Conservation (phyloP, 2,888 invertebrate genomes). For the Exocentrus adspersus region DNA sequence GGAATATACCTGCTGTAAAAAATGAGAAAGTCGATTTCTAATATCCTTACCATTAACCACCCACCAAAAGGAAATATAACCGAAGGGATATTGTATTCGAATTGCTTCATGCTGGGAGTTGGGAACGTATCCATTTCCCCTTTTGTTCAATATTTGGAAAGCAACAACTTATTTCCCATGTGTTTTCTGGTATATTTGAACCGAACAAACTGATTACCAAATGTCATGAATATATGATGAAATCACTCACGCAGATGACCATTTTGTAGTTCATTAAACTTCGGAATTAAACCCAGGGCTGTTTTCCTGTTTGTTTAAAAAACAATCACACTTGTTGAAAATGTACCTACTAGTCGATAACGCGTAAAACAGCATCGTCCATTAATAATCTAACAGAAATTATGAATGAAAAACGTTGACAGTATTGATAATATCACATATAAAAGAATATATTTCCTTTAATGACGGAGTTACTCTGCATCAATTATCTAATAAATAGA, state of each 20-base stretch:
- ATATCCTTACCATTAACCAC: background rate
- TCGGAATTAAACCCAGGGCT: conserved; percentile 10
- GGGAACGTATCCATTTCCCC: conserved; percentile 16
- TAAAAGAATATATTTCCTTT: no score
- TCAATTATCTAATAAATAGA: no score
- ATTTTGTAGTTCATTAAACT: conserved; percentile 25
- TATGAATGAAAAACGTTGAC: no score
- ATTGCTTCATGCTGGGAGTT: conserved; percentile 7
- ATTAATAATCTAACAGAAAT: no score
- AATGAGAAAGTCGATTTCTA: background rate
- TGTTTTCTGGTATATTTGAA: conserved; percentile 28
- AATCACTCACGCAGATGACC: conserved; percentile 25
- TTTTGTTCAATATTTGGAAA: conserved; percentile 28
- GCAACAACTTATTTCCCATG: conserved; percentile 28
- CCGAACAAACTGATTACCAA: conserved; percentile 27
- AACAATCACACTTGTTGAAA: background rate
- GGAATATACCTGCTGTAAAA: background rate
- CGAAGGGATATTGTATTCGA: conserved; percentile 20
- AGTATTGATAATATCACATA: no score
- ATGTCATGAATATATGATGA: conserved; percentile 27
- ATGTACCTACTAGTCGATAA: background rate
- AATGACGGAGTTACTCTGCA: no score
- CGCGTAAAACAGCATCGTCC: no score
- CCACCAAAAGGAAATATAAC: background rate
- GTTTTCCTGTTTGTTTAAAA: conserved; percentile 4